Conservation (phyloP, 2,113 vertebrate genomes). For the Hippoglossus stenolepis region DNA sequence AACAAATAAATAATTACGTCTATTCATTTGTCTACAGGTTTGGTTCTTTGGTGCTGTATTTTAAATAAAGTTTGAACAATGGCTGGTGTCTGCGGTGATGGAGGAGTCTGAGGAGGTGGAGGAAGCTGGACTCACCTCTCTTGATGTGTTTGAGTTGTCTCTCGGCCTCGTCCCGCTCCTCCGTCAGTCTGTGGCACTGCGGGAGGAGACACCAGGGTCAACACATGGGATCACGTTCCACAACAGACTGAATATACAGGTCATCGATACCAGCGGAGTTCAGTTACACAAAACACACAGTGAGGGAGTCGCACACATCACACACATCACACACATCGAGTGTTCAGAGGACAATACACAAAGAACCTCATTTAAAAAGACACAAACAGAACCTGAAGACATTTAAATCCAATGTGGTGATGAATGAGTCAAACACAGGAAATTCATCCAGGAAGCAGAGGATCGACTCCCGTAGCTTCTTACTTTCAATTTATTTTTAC, state of each 20-base stretch:
- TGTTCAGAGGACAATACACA: not conserved
- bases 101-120: not conserved
- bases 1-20: too few species aligned
- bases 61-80: not conserved
- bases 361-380: too few species aligned
- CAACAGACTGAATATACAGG: constrained; percentile 12
- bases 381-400: too few species aligned
- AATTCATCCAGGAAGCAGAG: too few species aligned
- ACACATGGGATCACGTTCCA: constrained; percentile 25
- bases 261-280: constrained; percentile 16
- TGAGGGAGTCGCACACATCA: not conserved
- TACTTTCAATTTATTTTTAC: too few species aligned
- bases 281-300: constrained; percentile 11
- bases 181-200: constrained; percentile 79
- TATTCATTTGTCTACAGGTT: not conserved
- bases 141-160: constrained; percentile 86
- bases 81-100: not conserved
- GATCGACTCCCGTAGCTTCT: too few species aligned
- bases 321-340: not conserved
- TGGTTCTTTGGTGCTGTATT: not conserved
- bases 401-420: too few species aligned
- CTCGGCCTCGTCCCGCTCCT: constrained; percentile 83
- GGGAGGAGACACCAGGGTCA: constrained; percentile 33
- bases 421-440: too few species aligned
- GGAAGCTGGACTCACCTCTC: constrained; percentile 77